These are phyloP conservation scores for Clostera curtula DNA, from an alignment of 2,888 invertebrate species.

Conservation along the genomic window DNA sequence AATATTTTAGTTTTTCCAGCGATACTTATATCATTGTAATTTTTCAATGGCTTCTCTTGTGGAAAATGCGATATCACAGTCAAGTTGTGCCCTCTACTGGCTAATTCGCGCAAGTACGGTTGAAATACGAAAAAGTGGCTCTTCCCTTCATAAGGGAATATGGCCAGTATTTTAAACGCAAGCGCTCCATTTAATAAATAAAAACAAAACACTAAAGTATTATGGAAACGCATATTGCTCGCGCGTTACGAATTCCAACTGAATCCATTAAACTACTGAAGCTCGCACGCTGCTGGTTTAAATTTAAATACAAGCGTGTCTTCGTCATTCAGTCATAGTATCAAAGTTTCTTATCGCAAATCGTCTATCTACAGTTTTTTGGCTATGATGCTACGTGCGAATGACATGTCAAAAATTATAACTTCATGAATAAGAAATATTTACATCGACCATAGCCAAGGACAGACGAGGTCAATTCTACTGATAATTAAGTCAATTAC, in stretches of 20 bases:
- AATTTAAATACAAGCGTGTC: too few species aligned
- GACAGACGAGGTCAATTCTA: too few species aligned
- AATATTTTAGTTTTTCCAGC: constrained; percentile 34
- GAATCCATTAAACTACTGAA: too few species aligned
- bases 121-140: constrained; percentile 81
- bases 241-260: background rate
- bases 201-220: constrained; percentile 11
- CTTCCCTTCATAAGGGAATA: constrained; percentile 78
- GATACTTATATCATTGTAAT: constrained; percentile 50
- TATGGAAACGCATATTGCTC: constrained; percentile 11
- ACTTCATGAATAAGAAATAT: background rate
- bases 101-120: constrained; percentile 73
- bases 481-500: too few species aligned
- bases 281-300: too few species aligned
- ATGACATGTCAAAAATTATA: too few species aligned
- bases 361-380: too few species aligned
- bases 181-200: constrained; percentile 21
- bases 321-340: too few species aligned
- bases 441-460: too few species aligned
- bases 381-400: too few species aligned
- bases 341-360: too few species aligned
- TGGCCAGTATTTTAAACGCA: constrained; percentile 71
- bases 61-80: constrained; percentile 80
- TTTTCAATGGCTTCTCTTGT: constrained; percentile 37
- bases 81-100: constrained; percentile 76